phyloP scores from a whole-genome alignment of 2,888 invertebrate species.

The Netelia fuscicornis region DNA sequence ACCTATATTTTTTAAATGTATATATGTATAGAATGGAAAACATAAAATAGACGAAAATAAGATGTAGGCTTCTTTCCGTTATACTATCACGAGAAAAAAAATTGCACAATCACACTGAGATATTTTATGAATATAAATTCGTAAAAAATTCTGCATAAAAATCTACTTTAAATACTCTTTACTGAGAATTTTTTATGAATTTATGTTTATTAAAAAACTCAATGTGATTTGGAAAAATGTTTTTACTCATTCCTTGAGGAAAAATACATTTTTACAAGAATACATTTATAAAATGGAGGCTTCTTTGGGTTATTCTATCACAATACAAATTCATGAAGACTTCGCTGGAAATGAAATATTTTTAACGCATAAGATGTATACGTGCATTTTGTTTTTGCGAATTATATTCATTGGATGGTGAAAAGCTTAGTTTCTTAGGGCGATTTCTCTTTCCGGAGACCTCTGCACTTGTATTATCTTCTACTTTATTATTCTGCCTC shows the following conservation, averaged over 20 bases:
- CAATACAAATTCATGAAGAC: slow-evolving; percentile 24
- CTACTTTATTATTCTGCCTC: slow-evolving; percentile 11
- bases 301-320: slow-evolving; percentile 10
- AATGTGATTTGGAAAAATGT: slow-evolving; percentile 19
- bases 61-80: slow-evolving; percentile 18
- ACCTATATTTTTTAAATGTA: slow-evolving; percentile 7
- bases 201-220: slow-evolving; percentile 18
- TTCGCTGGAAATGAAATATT: slow-evolving; percentile 10
- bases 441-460: slow-evolving; percentile 15
- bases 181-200: slow-evolving; percentile 13
- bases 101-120: slow-evolving; percentile 14
- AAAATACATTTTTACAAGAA: slow-evolving; percentile 19
- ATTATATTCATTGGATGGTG: slow-evolving; percentile 10
- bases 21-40: slow-evolving; percentile 14
- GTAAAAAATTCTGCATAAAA: slow-evolving; percentile 7
- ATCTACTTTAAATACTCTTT: slow-evolving; percentile 19
- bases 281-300: slow-evolving; percentile 4
- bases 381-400: slow-evolving; percentile 6
- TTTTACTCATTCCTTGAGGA: slow-evolving; percentile 11
- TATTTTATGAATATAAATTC: slow-evolving; percentile 24
- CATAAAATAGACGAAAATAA: slow-evolving; percentile 19
- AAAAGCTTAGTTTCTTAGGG: slow-evolving; percentile 11
- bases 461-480: slow-evolving; percentile 16
- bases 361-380: slow-evolving; percentile 12
- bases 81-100: slow-evolving; percentile 16